Evolutionary conservation across 2,113 vertebrate species (phyloP).

Genomic region (Psilopsiagon aurifrons): DNA sequence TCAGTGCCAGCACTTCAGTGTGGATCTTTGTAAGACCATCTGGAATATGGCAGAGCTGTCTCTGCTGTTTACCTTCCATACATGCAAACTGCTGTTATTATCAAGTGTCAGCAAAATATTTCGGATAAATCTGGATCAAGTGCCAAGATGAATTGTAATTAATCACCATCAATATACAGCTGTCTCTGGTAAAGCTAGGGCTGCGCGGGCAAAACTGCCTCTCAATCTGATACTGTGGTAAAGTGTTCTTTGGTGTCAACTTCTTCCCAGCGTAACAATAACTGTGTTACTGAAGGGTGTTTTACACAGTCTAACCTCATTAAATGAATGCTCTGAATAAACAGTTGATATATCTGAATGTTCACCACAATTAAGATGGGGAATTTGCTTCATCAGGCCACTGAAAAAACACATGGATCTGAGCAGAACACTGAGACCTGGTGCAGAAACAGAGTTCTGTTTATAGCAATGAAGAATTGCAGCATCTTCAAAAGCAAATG

Average conservation of each 20-base stretch:
- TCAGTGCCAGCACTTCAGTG: background rate
- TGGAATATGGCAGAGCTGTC: background rate
- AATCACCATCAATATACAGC: background rate
- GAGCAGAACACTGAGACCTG: background rate
- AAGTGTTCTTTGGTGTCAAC: background rate
- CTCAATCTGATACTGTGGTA: background rate
- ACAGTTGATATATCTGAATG: background rate
- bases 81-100: background rate
- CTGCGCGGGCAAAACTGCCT: background rate
- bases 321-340: background rate
- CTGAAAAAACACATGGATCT: background rate
- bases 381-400: background rate
- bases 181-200: background rate
- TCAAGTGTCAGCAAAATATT: background rate
- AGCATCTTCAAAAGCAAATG: background rate
- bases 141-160: background rate
- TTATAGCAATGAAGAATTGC: background rate
- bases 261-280: background rate
- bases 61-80: background rate
- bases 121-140: background rate
- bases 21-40: background rate
- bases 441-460: background rate
- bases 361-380: background rate
- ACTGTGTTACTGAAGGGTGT: background rate
- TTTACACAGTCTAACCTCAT: background rate